Evolutionary conservation across 2,797 vertebrate species (phyloP).

Genomic region (Pelochelys cantorii): DNA sequence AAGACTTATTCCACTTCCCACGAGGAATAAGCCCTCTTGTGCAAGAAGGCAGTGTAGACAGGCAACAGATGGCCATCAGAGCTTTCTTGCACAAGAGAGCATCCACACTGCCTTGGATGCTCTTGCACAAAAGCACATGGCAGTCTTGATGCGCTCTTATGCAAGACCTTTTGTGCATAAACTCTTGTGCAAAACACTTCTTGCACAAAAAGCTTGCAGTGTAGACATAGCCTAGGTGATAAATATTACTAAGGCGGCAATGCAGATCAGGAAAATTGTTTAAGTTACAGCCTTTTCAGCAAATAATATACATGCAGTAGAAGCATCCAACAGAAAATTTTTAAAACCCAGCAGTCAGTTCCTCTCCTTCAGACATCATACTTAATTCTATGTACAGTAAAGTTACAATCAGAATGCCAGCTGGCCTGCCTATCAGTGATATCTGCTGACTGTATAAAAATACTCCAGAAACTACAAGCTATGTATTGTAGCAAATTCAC

Average conservation of each 20-base stretch:
- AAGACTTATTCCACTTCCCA: too few relatives aligned
- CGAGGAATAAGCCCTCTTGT: too few relatives aligned
- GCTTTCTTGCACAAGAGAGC: too few relatives aligned
- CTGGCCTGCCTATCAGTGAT: constrained; percentile 12
- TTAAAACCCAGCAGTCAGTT: constrained; percentile 25
- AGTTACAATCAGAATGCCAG: constrained; percentile 53
- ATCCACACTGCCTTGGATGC: too few relatives aligned
- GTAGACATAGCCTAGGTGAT: not conserved
- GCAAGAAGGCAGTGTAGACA: too few relatives aligned
- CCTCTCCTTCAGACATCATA: constrained; percentile 27
- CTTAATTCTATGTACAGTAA: constrained; percentile 48
- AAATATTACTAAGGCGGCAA: not conserved
- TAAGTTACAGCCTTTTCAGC: not conserved
- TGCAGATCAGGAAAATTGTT: not conserved
- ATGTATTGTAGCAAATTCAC: not conserved
- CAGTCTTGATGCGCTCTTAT: too few relatives aligned
- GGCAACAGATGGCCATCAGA: too few relatives aligned
- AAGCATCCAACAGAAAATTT: constrained; percentile 27
- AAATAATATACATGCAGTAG: constrained; percentile 3
- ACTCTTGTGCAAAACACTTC: too few relatives aligned
- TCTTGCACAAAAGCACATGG: too few relatives aligned
- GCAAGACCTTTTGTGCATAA: too few relatives aligned
- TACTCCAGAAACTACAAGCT: not conserved
- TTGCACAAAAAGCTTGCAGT: too few relatives aligned
- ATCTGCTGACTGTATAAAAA: constrained; percentile 31